Evolutionary conservation across 2,113 vertebrate species (phyloP), one percentile per base, ranked within the genome.

Genomic region (Micronycteris hirsuta): DNA sequence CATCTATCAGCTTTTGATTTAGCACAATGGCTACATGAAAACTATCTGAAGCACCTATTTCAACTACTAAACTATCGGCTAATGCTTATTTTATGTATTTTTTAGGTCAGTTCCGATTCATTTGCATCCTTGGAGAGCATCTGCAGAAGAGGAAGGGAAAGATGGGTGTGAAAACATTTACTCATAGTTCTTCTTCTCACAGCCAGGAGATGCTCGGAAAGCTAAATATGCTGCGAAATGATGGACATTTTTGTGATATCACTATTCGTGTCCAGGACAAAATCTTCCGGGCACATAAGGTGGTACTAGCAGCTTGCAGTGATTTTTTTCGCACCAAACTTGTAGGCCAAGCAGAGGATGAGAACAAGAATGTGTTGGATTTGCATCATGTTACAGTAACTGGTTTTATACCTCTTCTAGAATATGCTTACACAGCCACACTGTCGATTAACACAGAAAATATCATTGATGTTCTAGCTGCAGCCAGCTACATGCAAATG

Each of bases 401-500:
- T 0, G 99, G 99, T 28, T 99, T 99, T 86, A 99, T 99, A 61
- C 99, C 99, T 0, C 99, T 99, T 4, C 97, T 99, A 98, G 99
- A 99, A 58, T 99, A 99, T 2, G 99, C 99, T 8, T 99, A 99
- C 98, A 99, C 99, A 0, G 99, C 99, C 0, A 99, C 99, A 0
- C 98, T 99, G 2, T 99, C 99, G 81, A 99, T 99, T 87, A 99
- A 99, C 97, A 99, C 99, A 0, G 99, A 99, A 97, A 99, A 99
- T 95, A 99, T 99, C 93, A 99, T 99, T 7, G 99, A 99, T 6
- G 99, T 99, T 43, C 97, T 99, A 93, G 99, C 99, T 0, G 99
- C 99, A 2, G 99, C 99, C 61, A 99, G 99, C 97, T 99, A 99
- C 97, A 99, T 99, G 99, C 99, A 99, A 97, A 99, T 99, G 99